A percentile compares a stretch with the other conserved stretches of the same genome.
phyloP scores from a whole-genome alignment of 2,888 invertebrate species.

The Synergus japonicus region DNA sequence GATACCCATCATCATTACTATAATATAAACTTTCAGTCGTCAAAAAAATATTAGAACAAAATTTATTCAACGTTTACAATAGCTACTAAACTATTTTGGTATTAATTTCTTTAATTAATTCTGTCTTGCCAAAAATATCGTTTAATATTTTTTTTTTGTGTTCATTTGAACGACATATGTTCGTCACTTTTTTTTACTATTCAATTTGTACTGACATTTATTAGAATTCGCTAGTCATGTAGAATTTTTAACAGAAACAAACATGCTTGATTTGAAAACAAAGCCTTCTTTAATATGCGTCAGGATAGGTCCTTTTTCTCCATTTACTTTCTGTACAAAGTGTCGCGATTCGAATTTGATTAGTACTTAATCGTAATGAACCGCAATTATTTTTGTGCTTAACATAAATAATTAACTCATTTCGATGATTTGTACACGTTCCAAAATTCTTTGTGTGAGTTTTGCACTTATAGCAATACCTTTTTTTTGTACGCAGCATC shows the following conservation, averaged over 20 bases:
- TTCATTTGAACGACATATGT: slow-evolving; percentile 59
- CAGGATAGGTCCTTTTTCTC: slow-evolving; percentile 6
- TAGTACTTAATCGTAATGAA: neutral
- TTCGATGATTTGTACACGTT: slow-evolving; percentile 45
- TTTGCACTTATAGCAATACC: slow-evolving; percentile 48
- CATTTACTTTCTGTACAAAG: slow-evolving; percentile 22
- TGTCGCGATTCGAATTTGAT: neutral
- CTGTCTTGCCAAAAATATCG: slow-evolving; percentile 74
- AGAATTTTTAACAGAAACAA: slow-evolving; percentile 50
- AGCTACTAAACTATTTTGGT: slow-evolving; percentile 59
- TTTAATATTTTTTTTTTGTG: slow-evolving; percentile 52
- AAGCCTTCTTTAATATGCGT: slow-evolving; percentile 23
- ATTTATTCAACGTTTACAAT: slow-evolving; percentile 63
- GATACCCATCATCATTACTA: slow-evolving; percentile 63
- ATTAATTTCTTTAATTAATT: slow-evolving; percentile 58
- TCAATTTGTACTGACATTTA: slow-evolving; percentile 75
- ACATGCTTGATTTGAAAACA: slow-evolving; percentile 51
- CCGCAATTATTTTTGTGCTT: slow-evolving; percentile 22
- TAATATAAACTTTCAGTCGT: slow-evolving; percentile 73
- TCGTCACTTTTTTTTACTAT: slow-evolving; percentile 59
- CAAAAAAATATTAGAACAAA: slow-evolving; percentile 71
- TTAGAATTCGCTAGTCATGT: slow-evolving; percentile 71
- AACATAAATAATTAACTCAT: slow-evolving; percentile 16
- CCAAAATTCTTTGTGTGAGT: slow-evolving; percentile 35
- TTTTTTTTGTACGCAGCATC: slow-evolving; percentile 60